phyloP scores from a whole-genome alignment of 2,888 invertebrate species.

The Zaprionus obscuricornis region DNA sequence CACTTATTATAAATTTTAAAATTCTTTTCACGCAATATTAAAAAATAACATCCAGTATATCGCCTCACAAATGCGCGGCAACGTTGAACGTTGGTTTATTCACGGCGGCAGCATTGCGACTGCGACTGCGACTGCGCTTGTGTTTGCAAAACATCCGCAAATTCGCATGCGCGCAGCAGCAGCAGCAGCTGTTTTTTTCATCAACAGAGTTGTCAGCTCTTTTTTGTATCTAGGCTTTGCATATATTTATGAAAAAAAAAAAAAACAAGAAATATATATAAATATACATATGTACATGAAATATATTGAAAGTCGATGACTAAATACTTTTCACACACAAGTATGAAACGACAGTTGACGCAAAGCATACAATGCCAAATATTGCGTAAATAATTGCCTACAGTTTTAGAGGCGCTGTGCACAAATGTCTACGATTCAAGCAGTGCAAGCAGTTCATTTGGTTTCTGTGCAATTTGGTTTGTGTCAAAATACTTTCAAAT shows the following conservation, averaged over 20 bases:
- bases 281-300: too few species aligned
- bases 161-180: constrained; percentile 58
- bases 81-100: constrained; percentile 18
- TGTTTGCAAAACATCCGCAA: constrained; percentile 35
- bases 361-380: too few species aligned
- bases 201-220: constrained; percentile 29
- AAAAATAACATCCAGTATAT: not conserved
- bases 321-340: too few species aligned
- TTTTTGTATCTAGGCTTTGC: not conserved
- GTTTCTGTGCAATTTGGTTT: not conserved
- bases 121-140: constrained; percentile 43
- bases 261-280: too few species aligned
- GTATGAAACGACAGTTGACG: too few species aligned
- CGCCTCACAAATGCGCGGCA: constrained; percentile 16
- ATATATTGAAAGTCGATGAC: too few species aligned
- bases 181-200: too few species aligned
- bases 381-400: not conserved
- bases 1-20: constrained; percentile 5
- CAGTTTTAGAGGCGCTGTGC: not conserved
- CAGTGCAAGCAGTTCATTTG: constrained; percentile 32
- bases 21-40: constrained; percentile 33
- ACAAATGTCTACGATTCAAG: too few species aligned
- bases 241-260: too few species aligned
- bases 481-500: too few species aligned
- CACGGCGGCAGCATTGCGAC: constrained; percentile 58